Conservation (phyloP, 1,140 invertebrate species). For the Leptinotarsa texana region DNA sequence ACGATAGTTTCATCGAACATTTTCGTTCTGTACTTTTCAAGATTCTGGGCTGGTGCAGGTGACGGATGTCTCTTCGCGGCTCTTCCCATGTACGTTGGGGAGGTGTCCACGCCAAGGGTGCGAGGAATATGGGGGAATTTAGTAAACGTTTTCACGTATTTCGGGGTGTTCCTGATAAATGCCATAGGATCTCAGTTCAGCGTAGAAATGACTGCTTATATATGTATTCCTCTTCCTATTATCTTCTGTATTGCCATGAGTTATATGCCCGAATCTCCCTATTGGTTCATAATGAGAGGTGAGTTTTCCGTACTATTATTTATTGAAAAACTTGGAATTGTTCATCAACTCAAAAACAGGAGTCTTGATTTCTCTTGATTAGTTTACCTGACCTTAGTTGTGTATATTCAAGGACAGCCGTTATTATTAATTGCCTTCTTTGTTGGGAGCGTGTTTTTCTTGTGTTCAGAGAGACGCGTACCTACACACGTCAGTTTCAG, state of each 20-base stretch:
- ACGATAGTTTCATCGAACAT: slow-evolving; percentile 33
- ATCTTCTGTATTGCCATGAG: slow-evolving; percentile 21
- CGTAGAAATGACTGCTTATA: slow-evolving; percentile 29
- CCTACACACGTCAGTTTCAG: no score
- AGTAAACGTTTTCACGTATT: slow-evolving; percentile 57
- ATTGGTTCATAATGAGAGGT: slow-evolving; percentile 39
- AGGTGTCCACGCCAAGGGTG: slow-evolving; percentile 67
- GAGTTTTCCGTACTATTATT: slow-evolving; percentile 41
- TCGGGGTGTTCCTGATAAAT: slow-evolving; percentile 59
- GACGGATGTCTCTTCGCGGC: slow-evolving; percentile 45
- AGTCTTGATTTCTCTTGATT: no score
- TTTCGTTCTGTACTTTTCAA: slow-evolving; percentile 36
- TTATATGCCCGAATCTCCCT: slow-evolving; percentile 50
- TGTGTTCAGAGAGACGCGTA: no score
- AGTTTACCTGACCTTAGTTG: no score
- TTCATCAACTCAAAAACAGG: slow-evolving; percentile 31
- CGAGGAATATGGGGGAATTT: slow-evolving; percentile 62
- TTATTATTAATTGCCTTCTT: no score
- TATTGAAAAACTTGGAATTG: slow-evolving; percentile 39
- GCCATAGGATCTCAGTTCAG: slow-evolving; percentile 47
- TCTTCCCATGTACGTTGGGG: slow-evolving; percentile 65
- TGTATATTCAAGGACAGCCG: no score
- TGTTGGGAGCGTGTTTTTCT: no score
- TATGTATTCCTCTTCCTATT: slow-evolving; percentile 22
- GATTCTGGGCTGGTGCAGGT: slow-evolving; percentile 44